Conservation (phyloP, 2,113 vertebrate species). For the Lepus europaeus region DNA sequence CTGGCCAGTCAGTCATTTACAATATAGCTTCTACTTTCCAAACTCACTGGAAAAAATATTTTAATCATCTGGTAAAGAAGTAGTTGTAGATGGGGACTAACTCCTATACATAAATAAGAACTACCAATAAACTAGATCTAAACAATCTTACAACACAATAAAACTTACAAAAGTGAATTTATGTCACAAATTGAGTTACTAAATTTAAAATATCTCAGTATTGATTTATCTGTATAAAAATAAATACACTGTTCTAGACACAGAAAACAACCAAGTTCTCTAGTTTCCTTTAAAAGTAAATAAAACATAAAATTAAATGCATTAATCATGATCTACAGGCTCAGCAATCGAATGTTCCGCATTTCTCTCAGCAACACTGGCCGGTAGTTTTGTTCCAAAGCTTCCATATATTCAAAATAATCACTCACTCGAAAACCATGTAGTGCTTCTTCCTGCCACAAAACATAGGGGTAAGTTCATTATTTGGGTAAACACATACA, state of each 20-base stretch:
- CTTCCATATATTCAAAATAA: slow-evolving; percentile 95
- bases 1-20: background rate
- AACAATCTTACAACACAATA: slow-evolving; percentile 57
- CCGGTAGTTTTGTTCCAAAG: slow-evolving; percentile 92
- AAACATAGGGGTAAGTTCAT: slow-evolving; percentile 65
- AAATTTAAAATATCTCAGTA: slow-evolving; percentile 62
- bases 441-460: slow-evolving; percentile 95
- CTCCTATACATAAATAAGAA: slow-evolving; percentile 53
- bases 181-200: slow-evolving; percentile 54
- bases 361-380: slow-evolving; percentile 92
- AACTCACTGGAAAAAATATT: background rate
- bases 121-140: slow-evolving; percentile 34
- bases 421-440: slow-evolving; percentile 92
- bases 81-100: background rate
- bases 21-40: slow-evolving; percentile 28
- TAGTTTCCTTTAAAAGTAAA: slow-evolving; percentile 74
- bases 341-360: slow-evolving; percentile 86
- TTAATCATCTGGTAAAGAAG: slow-evolving; percentile 28
- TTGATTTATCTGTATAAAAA: slow-evolving; percentile 68
- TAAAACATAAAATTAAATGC: slow-evolving; percentile 50
- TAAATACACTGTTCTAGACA: slow-evolving; percentile 43
- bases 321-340: slow-evolving; percentile 71
- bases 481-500: slow-evolving; percentile 22
- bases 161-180: slow-evolving; percentile 61
- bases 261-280: slow-evolving; percentile 11